phyloP scores from a whole-genome alignment of 2,888 invertebrate species.

The Perizoma flavofasciatum region DNA sequence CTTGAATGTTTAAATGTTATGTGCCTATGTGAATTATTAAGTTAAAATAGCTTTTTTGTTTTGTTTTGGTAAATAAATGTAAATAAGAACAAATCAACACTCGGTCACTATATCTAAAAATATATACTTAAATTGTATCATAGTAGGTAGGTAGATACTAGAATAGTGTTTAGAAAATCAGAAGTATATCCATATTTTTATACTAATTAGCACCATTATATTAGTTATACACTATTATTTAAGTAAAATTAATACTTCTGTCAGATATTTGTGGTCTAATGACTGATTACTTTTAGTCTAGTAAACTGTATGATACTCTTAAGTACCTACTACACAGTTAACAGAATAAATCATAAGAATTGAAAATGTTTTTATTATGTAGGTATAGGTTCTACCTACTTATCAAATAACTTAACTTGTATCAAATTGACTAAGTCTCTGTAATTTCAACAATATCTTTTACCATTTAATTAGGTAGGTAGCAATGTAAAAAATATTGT shows the following conservation, averaged over 20 bases:
- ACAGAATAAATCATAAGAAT: conserved; percentile 8
- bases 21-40: too few relatives aligned
- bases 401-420: too few relatives aligned
- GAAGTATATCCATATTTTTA: conserved; percentile 50
- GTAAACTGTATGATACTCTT: conserved; percentile 10
- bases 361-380: too few relatives aligned
- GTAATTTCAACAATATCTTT: too few relatives aligned
- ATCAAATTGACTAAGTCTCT: too few relatives aligned
- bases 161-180: conserved; percentile 26
- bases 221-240: conserved; percentile 9
- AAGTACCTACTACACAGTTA: conserved; percentile 7
- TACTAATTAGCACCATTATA: conserved; percentile 44
- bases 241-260: conserved; percentile 9
- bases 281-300: conserved; percentile 38
- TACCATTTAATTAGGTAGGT: too few relatives aligned
- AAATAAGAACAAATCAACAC: neutral
- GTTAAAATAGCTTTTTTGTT: too few relatives aligned
- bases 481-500: too few relatives aligned
- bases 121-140: conserved; percentile 5
- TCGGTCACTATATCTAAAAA: neutral
- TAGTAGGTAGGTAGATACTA: neutral
- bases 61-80: too few relatives aligned
- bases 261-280: conserved; percentile 32
- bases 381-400: too few relatives aligned
- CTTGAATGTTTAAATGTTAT: too few relatives aligned